These are phyloP conservation scores for Styela plicata DNA, from an alignment of 23 tunicate species.

Conservation along the genomic window DNA sequence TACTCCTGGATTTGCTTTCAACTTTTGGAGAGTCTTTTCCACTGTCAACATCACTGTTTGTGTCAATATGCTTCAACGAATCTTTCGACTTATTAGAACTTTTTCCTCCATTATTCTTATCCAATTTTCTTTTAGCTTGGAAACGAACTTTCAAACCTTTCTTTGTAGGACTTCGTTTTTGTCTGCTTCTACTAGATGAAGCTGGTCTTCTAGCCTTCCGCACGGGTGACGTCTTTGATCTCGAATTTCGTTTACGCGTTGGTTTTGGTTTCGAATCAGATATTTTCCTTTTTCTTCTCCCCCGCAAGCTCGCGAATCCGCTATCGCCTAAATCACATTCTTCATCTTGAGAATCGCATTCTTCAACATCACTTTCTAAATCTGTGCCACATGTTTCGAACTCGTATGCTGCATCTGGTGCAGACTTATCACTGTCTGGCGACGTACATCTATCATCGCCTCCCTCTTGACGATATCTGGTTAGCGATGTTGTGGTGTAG, in stretches of 20 bases:
- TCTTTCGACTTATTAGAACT: background rate
- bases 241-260: slow-evolving; percentile 2
- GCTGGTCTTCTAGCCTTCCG: background rate
- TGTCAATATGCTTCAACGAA: background rate
- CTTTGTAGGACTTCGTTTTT: slow-evolving; percentile 9
- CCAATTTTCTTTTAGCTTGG: slow-evolving; percentile 18
- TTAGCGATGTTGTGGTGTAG: slow-evolving; percentile 39
- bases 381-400: slow-evolving; percentile 68
- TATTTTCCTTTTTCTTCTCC: background rate
- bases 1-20: background rate
- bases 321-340: slow-evolving; percentile 45
- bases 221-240: background rate
- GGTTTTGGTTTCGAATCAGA: background rate
- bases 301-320: slow-evolving; percentile 76
- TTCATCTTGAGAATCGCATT: background rate
- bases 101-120: background rate
- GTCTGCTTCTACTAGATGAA: slow-evolving; percentile 8
- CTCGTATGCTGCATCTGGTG: slow-evolving; percentile 96
- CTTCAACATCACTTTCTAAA: slow-evolving; percentile 5
- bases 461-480: background rate
- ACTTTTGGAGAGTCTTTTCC: slow-evolving; percentile 89
- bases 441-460: slow-evolving; percentile 38
- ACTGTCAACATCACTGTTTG: slow-evolving; percentile 78
- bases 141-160: slow-evolving; percentile 17
- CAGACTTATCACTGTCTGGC: slow-evolving; percentile 88